Evolutionary conservation across 2,113 vertebrate species (phyloP), one percentile per base, ranked within the genome.

Genomic region (Chaetura pelagica): DNA sequence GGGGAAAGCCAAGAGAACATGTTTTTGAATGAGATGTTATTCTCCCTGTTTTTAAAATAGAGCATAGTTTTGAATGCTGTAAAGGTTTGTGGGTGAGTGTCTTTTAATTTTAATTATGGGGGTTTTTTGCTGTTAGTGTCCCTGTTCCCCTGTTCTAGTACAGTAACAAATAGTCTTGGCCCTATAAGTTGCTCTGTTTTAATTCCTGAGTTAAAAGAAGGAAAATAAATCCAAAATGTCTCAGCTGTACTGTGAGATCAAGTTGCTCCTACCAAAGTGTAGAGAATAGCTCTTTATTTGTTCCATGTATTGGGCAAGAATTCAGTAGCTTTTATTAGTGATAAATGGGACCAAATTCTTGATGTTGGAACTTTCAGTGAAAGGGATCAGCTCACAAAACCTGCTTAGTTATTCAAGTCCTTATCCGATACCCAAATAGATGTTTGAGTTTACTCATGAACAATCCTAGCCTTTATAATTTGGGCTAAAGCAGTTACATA

Each of bases 341-440:
- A 51, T 61, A 91, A 93, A 94, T 49, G 38, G 48, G 9, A 78
- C 67, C 30, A 76, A 84, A 81, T 85, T 69, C 89, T 91, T 93
- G 38, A 35, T 86, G 29, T 44, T 59, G 51, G 26, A 89, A 86
- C 52, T 88, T 24, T 2, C 9, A 10, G 38, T 66, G 46, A 63
- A 89, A 91, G 27, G 30, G 26, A 84, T 10, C 62, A 90, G 61
- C 75, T 93, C 27, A 51, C 38, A 89, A 80, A 92, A 86, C 34
- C 29, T 77, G 10, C n/a, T 93, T 44, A 42, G 40, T 88, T 82
- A 62, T 73, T 90, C 40, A 74, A 20, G 17, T 84, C 76, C 52
- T 87, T 72, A 23, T 58, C 69, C 17, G 3, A 4, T 91, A 75
- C 30, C 26, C 59, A 77, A 29, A n/a, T 44, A 42, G 63, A 42